Base-by-base conservation (phyloP, 1,140 invertebrate genomes). In the Drosophila punjabiensis region DNA sequence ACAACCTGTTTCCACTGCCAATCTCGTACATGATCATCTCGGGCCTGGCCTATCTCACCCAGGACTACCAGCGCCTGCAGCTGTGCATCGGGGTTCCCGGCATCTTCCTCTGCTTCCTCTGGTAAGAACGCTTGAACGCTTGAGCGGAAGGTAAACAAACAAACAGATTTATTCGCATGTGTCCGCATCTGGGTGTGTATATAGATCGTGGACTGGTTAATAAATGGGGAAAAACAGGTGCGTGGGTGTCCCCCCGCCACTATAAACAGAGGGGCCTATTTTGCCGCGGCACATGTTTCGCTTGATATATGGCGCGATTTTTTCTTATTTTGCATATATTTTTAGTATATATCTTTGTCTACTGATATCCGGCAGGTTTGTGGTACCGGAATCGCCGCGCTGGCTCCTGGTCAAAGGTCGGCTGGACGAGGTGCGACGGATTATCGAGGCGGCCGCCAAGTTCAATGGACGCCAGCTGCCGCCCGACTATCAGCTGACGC, bases 311-410 rank as follows among this genome's bases (percentile, higher is more conserved):
- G 55, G 20, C 55, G 13, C 33, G 47, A 48, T 39, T 24, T 55
- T 24, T 18, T 62, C 14, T 30, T 4, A 13, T 35, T 20, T 9
- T 24, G 18, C 11, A 37, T 35, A 24, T 37, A 11, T 56, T 24
- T 5, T 16, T 6, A 11, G 9, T n/a, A 39, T 56, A 56, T 56
- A 20, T 11, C 20, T 20, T 32, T 39, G 13, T 70, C 18, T 37
- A 13, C 62, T 28, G 4, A 14, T 66, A 33, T 66, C 16, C 18
- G 59, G 47, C 47, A 96, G 95, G 95, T 96, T 96, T 94, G 94
- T 97, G 20, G 93, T 98, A 28, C 97, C 97, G 3, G 97, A 98
- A 95, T 98, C 97, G 5, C 97, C 97, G 13, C 94, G 97, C 76
- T 98, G 97, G 97, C 93, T 98, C 20, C 92, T 98, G 33, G 95